Base-by-base conservation (phyloP, 37 sponge, comb jelly and placozoan species). In the Mnemiopsis leidyi region DNA sequence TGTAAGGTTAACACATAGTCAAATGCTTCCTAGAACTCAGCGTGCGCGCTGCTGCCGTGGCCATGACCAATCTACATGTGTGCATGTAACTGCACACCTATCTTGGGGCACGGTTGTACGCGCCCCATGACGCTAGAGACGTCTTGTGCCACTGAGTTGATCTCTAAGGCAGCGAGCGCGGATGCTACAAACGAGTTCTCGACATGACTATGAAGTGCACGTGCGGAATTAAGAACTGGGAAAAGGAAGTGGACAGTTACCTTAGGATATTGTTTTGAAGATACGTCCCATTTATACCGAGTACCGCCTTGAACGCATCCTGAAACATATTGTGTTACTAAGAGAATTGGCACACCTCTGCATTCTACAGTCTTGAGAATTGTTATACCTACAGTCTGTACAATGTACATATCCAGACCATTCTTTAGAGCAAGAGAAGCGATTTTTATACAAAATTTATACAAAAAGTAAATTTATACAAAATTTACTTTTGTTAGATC, bases 251-350 rank as follows among this genome's bases (percentile, higher is more conserved):
- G 13, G 61, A 48, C 13, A 48, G 5, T 48, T 77, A 77, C 79
- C 79, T 77, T 26, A 77, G 36, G 16, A 77, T 77, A 36, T 77
- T 77, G 79, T 77, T 77, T 32, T 77, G 79, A 32, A 77, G 35
- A 34, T 77, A 77, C 20, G 79, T 77, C 20, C 79, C 79, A 25
- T 69, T 39, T 25, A 71, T 92, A 24, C 76, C 76, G 38, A 73
- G 36, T 38, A 92, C 76, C 36, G 93, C 93, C 28, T 92, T 71
- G 31, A 92, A 71, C 23, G 93, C 93, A 39, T 92, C 93, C 93
- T 92, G 93, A 16, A 69, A 39, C 23, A 23, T 5, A 29, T n/a
- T 5, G n/a, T 29, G 20, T 71, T 71, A 71, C 5, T 71, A 29
- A n/a, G n/a, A n/a, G n/a, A n/a, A n/a, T n/a, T n/a, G n/a, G n/a